phyloP scores from a whole-genome alignment of 2,113 vertebrate genomes.

The Neomonachus schauinslandi region DNA sequence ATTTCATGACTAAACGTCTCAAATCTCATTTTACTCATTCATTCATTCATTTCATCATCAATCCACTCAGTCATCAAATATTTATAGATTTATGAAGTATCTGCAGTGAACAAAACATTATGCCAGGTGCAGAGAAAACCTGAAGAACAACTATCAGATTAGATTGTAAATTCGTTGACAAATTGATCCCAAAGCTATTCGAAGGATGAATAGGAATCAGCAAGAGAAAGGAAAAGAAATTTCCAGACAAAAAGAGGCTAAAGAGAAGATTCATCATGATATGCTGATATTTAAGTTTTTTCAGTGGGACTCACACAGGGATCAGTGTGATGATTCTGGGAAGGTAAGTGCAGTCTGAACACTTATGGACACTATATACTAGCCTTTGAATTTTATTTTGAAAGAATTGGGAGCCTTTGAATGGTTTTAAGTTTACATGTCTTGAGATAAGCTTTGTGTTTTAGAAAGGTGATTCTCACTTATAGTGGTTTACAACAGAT shows the following conservation, averaged over 20 bases:
- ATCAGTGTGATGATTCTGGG: background rate
- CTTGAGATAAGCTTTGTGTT: background rate
- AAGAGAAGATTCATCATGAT: background rate
- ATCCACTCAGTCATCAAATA: background rate
- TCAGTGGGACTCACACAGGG: background rate
- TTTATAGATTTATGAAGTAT: background rate
- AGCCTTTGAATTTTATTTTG: background rate
- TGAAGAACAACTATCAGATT: background rate
- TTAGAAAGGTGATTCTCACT: background rate
- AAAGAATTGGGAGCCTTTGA: background rate
- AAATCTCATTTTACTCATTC: background rate
- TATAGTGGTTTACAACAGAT: background rate
- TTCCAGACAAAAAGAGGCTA: background rate
- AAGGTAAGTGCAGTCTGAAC: background rate
- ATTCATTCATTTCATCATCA: background rate
- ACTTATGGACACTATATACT: background rate
- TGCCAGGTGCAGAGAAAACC: background rate
- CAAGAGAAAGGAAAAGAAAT: background rate
- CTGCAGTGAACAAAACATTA: background rate
- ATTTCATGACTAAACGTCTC: conserved; percentile 1
- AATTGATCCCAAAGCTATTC: background rate
- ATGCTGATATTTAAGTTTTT: background rate
- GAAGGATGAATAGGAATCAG: background rate
- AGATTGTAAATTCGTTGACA: background rate
- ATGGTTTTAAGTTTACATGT: background rate